These are phyloP conservation scores for Piscicola geometra DNA, from an alignment of 2,888 invertebrate species.

Conservation along the genomic window DNA sequence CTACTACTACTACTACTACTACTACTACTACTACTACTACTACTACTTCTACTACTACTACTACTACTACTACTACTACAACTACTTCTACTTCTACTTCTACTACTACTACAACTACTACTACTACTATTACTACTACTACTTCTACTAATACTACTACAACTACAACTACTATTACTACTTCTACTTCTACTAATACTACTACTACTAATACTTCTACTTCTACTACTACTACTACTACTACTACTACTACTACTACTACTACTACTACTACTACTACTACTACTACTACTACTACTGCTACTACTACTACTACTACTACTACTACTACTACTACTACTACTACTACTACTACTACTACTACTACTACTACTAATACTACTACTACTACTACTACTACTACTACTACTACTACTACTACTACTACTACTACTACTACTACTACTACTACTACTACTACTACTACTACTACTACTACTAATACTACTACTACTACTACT, in stretches of 20 bases:
- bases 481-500: too few species aligned
- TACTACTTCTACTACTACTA: too few species aligned
- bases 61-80: too few species aligned
- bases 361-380: constrained; percentile 2
- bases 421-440: neutral
- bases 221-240: neutral
- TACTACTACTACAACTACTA: too few species aligned
- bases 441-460: neutral
- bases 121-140: too few species aligned
- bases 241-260: neutral
- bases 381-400: neutral
- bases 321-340: neutral
- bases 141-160: neutral
- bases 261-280: neutral
- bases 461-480: neutral
- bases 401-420: neutral
- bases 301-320: neutral
- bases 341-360: neutral
- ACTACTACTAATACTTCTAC: neutral
- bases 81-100: too few species aligned
- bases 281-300: neutral
- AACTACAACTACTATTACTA: neutral
- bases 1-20: too few species aligned
- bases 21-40: too few species aligned
- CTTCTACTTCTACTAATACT: neutral